phyloP scores from a whole-genome alignment of 2,113 vertebrate genomes.

The Antigone vipio region DNA sequence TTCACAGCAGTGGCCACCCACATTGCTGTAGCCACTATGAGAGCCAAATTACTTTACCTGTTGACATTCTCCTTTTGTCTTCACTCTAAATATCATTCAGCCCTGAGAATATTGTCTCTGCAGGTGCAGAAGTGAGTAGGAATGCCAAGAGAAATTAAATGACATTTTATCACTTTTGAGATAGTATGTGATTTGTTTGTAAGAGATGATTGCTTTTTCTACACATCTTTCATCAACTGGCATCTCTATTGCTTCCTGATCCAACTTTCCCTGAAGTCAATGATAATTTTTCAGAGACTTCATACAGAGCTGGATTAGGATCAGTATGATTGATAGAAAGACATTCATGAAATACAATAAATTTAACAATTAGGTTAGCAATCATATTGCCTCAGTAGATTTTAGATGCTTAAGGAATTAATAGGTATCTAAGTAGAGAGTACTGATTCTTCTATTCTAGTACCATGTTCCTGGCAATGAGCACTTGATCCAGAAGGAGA shows the following conservation, averaged over 20 bases:
- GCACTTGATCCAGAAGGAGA: neutral
- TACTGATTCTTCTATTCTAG: neutral
- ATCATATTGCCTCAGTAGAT: neutral
- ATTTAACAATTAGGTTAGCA: neutral
- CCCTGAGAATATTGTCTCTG: neutral
- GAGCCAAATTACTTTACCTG: constrained; percentile 16
- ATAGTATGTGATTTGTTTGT: neutral
- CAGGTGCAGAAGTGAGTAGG: neutral
- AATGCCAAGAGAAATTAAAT: constrained; percentile 36
- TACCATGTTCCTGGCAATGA: neutral
- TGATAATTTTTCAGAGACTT: neutral
- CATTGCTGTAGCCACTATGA: neutral
- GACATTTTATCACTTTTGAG: constrained; percentile 5
- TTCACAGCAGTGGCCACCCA: neutral
- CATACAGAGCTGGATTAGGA: neutral
- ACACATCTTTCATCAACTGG: neutral
- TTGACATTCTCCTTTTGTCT: neutral
- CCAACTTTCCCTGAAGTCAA: neutral
- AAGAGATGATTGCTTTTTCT: constrained; percentile 9
- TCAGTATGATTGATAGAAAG: neutral
- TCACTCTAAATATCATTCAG: neutral
- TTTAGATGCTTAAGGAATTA: neutral
- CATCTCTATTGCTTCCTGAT: neutral
- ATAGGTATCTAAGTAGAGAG: neutral
- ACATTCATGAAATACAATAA: neutral